Conservation (phyloP, 2,888 invertebrate species). For the Bellardia bayeri region DNA sequence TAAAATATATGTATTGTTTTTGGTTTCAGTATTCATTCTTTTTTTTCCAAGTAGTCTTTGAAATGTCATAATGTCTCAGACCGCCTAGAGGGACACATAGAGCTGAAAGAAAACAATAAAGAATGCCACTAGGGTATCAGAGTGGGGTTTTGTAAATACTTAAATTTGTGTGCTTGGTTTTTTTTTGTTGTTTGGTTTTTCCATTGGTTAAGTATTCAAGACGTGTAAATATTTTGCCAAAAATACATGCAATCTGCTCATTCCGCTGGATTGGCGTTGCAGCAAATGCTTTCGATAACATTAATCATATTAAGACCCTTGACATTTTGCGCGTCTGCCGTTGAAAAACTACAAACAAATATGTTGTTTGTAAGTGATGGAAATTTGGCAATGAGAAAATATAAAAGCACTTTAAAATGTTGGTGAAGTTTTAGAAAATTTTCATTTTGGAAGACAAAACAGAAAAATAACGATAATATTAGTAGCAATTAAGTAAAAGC, state of each 20-base stretch:
- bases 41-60: slow-evolving; percentile 12
- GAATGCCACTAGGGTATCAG: not conserved
- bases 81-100: slow-evolving; percentile 46
- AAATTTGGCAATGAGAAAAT: slow-evolving; percentile 36
- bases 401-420: not conserved
- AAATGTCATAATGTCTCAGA: slow-evolving; percentile 64
- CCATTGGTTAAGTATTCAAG: slow-evolving; percentile 53
- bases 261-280: slow-evolving; percentile 22
- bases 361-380: slow-evolving; percentile 9
- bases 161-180: not conserved
- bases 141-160: slow-evolving; percentile 14
- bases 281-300: slow-evolving; percentile 60
- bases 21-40: not conserved
- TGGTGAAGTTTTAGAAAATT: not conserved
- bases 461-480: no score
- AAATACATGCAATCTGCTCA: slow-evolving; percentile 21
- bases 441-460: not conserved
- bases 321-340: slow-evolving; percentile 67
- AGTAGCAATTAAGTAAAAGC: no score
- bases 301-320: slow-evolving; percentile 73
- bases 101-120: slow-evolving; percentile 13
- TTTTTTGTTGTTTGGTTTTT: slow-evolving; percentile 40
- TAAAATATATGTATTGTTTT: not conserved
- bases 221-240: slow-evolving; percentile 72
- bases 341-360: slow-evolving; percentile 38